These are phyloP conservation scores for Panthera leo DNA, from an alignment of 2,113 vertebrate genomes.

Conservation along the genomic window DNA sequence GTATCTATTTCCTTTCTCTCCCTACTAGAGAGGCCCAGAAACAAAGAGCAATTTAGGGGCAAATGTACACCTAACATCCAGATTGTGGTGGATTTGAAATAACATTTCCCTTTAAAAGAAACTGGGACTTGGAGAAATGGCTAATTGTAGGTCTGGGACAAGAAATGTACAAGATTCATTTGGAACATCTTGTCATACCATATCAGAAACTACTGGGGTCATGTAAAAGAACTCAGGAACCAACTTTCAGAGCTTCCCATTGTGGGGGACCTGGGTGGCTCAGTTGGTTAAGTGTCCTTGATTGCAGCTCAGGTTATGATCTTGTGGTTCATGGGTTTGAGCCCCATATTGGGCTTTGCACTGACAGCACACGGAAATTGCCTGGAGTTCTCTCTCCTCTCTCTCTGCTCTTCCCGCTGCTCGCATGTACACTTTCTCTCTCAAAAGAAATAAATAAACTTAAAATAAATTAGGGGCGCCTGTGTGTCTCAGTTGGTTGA, in stretches of 20 bases:
- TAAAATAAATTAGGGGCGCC: too few relatives aligned
- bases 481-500: too few relatives aligned
- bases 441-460: too few relatives aligned
- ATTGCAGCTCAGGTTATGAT: too few relatives aligned
- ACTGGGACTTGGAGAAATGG: not conserved
- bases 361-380: too few relatives aligned
- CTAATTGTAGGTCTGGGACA: not conserved
- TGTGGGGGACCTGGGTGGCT: too few relatives aligned
- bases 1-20: not conserved
- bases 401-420: too few relatives aligned
- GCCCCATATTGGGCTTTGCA: too few relatives aligned
- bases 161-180: not conserved
- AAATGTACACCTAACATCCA: not conserved
- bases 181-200: not conserved
- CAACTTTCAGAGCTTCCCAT: not conserved
- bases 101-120: not conserved
- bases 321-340: too few relatives aligned
- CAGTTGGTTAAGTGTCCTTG: too few relatives aligned
- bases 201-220: not conserved
- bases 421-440: too few relatives aligned
- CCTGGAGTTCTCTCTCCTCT: too few relatives aligned
- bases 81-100: not conserved
- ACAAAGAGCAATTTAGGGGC: not conserved
- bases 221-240: constrained; percentile 15
- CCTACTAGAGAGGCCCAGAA: not conserved